Evolutionary conservation across 37 sponge, comb jelly and placozoan genomes (phyloP), one percentile per base, ranked within the genome.

Genomic region (Haliclona indistincta): DNA sequence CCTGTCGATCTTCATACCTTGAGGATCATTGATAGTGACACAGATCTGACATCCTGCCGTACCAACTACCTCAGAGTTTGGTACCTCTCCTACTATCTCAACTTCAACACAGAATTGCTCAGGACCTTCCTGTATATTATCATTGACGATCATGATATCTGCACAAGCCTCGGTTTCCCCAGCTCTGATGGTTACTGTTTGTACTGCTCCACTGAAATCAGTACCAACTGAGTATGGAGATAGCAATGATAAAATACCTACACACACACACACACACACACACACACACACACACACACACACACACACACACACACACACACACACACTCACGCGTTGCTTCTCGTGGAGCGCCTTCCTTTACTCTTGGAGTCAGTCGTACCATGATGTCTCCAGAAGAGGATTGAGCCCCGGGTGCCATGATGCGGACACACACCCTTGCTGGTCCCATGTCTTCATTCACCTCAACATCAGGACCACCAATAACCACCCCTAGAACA

Each of bases 21-120:
- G 74, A 32, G 73, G 39, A 67, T 84, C 84, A 25, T 70, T 69
- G 38, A 84, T 84, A 43, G 65, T 78, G 40, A 88, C 79, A 0
- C 11, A 15, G 32, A 64, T 58, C 4, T 38, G 70, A 69, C 47
- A 26, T 5, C 3, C 6, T 41, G 45, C 42, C 22, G 26, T 8
- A 17, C 51, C 51, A 47, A 10, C 13, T 10, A 47, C 10, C 28
- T n/a, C 23, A 20, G 7, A 63, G 36, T 36, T 39, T 7, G 36
- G 13, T 4, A n/a, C 38, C 20, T 55, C 1, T n/a, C 1, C 23
- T 42, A 42, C 11, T 41, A 5, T 28, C 22, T 10, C 0, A 56
- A 63, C 10, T 45, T 53, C 2, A 30, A 47, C 72, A 51, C 55
- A 7, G 23, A 86, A 86, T 0, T 11, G 8, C 37, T 86, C 87